Percentiles rank a stretch among this genome's conserved stretches.
phyloP scores from a whole-genome alignment of 2,113 vertebrate genomes.

The Columba livia region DNA sequence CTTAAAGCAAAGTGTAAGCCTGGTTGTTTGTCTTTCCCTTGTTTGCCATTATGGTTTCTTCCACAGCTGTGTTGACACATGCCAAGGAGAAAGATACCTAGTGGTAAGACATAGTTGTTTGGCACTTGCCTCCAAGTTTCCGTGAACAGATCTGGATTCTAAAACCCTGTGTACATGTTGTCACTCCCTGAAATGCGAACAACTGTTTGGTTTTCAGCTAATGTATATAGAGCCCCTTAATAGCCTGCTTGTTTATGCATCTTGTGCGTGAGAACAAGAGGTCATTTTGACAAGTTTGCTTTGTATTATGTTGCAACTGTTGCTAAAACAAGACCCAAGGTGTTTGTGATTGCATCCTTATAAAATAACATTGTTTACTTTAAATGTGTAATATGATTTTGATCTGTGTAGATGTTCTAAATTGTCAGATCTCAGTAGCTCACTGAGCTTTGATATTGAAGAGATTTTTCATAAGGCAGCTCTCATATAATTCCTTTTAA shows the following conservation, averaged over 20 bases:
- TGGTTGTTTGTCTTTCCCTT: not conserved
- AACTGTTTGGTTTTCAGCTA: not conserved
- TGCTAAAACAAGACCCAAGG: not conserved
- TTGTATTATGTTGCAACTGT: not conserved
- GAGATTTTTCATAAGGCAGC: not conserved
- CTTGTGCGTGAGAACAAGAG: not conserved
- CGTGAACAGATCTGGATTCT: not conserved
- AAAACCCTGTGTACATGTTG: not conserved
- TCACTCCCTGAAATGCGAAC: not conserved
- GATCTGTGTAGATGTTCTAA: not conserved
- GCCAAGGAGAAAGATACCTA: not conserved
- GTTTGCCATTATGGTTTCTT: not conserved
- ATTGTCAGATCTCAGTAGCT: not conserved
- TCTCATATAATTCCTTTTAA: not conserved
- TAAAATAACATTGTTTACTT: not conserved
- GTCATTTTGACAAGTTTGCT: not conserved
- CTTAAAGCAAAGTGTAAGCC: not conserved
- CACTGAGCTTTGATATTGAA: not conserved
- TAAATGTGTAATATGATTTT: not conserved
- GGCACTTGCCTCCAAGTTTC: not conserved
- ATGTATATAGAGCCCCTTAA: not conserved
- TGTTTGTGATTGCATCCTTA: not conserved
- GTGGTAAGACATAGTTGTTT: not conserved
- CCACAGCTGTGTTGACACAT: not conserved
- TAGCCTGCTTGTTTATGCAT: not conserved